These are phyloP conservation scores for Felis chaus DNA, from an alignment of 2,113 vertebrate genomes.

Conservation along the genomic window DNA sequence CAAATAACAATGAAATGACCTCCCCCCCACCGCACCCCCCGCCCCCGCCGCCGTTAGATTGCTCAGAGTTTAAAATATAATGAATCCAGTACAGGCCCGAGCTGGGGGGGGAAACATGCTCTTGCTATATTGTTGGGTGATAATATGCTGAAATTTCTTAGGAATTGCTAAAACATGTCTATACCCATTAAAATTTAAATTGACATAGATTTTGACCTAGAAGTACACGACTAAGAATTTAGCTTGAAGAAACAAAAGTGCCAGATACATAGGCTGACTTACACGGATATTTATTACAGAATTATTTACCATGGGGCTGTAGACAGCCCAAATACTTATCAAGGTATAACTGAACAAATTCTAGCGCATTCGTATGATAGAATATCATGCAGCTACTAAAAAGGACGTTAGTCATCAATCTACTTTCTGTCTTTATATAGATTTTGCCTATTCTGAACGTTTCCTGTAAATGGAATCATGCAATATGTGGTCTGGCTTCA, in stretches of 20 bases:
- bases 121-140: neutral
- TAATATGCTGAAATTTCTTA: neutral
- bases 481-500: neutral
- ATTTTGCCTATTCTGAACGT: neutral
- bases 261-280: neutral
- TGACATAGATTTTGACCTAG: neutral
- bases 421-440: neutral
- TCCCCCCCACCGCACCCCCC: fast-evolving
- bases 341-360: neutral
- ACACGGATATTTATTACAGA: neutral
- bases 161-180: neutral
- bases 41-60: neutral
- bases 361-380: neutral
- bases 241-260: neutral
- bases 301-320: neutral
- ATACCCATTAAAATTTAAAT: neutral
- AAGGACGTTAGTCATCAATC: neutral
- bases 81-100: neutral
- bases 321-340: neutral
- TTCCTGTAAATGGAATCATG: neutral
- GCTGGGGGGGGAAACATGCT: neutral
- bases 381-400: neutral
- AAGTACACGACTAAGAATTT: neutral
- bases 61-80: slow-evolving; percentile 17
- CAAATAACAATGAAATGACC: neutral